These are phyloP conservation scores for Agelastica alni DNA, from an alignment of 2,888 invertebrate species.

Conservation along the genomic window DNA sequence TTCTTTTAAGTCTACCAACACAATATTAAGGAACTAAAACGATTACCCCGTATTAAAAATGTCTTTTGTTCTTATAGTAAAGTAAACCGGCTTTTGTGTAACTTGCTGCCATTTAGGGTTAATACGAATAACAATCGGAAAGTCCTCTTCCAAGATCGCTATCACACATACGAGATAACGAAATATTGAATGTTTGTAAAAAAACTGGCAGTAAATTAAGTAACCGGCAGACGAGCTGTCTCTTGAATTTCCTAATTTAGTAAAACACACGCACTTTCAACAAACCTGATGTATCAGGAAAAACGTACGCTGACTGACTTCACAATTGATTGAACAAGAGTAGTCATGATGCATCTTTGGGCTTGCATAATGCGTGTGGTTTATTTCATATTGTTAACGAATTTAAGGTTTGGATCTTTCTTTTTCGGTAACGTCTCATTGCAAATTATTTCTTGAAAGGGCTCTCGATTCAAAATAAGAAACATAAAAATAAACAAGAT, in stretches of 20 bases:
- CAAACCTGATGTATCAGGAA: neutral
- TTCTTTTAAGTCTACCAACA: too few relatives aligned
- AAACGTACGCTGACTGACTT: neutral
- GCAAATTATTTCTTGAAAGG: too few relatives aligned
- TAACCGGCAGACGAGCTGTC: neutral
- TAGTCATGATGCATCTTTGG: neutral
- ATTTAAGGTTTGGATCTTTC: too few relatives aligned
- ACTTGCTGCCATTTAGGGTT: neutral
- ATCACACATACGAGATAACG: neutral
- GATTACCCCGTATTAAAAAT: too few relatives aligned
- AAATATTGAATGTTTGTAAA: neutral
- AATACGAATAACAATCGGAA: neutral
- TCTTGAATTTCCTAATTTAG: conserved; percentile 6
- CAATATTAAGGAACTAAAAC: too few relatives aligned
- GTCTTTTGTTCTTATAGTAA: too few relatives aligned
- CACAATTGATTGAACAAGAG: neutral
- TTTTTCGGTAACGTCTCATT: too few relatives aligned
- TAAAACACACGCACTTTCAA: neutral
- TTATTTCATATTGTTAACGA: too few relatives aligned
- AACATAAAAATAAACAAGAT: too few relatives aligned
- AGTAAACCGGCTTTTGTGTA: neutral
- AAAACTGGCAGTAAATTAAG: neutral
- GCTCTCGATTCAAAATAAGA: too few relatives aligned
- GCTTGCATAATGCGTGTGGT: too few relatives aligned
- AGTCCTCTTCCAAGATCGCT: neutral